A percentile compares a stretch with the other conserved stretches of the same genome.
Conservation (phyloP, 2,888 invertebrate species). For the Clusia tigrina region DNA sequence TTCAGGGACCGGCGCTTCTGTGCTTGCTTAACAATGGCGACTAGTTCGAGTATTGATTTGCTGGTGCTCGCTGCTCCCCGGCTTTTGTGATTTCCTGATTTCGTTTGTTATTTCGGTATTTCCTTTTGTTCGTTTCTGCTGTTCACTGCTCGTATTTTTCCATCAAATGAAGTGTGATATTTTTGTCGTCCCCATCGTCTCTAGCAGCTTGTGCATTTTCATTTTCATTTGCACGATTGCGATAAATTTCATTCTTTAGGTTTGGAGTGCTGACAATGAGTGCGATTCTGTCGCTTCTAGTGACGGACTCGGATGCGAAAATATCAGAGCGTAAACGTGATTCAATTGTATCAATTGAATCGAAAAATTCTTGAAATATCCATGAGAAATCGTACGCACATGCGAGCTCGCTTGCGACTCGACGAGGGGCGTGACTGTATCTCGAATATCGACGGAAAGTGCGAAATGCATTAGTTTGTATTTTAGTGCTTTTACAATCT, state of each 20-base stretch:
- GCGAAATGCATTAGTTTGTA: too few relatives aligned
- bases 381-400: too few relatives aligned
- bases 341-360: conserved; percentile 28
- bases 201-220: neutral
- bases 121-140: neutral
- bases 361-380: conserved; percentile 21
- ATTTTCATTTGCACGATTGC: conserved; percentile 12
- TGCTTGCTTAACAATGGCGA: neutral
- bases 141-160: conserved; percentile 1
- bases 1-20: neutral
- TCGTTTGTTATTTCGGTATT: conserved; percentile 7
- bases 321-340: conserved; percentile 20
- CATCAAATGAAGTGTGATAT: conserved; percentile 21
- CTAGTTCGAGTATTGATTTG: neutral
- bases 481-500: too few relatives aligned
- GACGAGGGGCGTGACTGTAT: too few relatives aligned
- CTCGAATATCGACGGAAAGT: too few relatives aligned
- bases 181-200: neutral
- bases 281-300: neutral
- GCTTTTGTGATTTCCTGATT: conserved; percentile 19
- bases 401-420: too few relatives aligned
- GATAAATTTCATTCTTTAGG: conserved; percentile 14
- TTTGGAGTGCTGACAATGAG: neutral
- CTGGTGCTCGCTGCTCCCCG: too few relatives aligned
- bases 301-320: neutral